Conservation (phyloP, 2,888 invertebrate species). For the Watsonalla binaria region DNA sequence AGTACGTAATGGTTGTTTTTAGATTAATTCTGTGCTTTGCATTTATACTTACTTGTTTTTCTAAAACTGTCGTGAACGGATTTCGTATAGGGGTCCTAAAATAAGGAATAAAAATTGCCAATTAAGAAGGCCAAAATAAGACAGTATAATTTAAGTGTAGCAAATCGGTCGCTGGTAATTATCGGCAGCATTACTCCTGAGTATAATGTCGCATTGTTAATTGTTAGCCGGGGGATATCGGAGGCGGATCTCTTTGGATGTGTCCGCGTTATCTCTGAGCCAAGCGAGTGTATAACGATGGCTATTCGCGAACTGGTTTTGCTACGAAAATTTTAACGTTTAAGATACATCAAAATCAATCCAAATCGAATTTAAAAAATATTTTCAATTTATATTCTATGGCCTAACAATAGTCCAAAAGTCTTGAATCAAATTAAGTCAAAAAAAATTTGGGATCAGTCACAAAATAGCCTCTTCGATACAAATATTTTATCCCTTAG, state of each 20-base stretch:
- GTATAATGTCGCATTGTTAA: conserved; percentile 79
- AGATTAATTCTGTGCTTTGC: too few species aligned
- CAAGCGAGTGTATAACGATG: conserved; percentile 36
- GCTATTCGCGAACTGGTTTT: conserved; percentile 21
- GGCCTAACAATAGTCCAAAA: too few species aligned
- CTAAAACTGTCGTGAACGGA: too few species aligned
- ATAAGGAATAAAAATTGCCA: conserved; percentile 16
- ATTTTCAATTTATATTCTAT: too few species aligned
- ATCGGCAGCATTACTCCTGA: conserved; percentile 63
- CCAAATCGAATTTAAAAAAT: too few species aligned
- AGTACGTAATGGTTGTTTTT: too few species aligned
- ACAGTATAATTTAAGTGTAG: conserved; percentile 53
- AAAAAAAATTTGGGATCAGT: too few species aligned
- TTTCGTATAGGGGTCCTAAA: background rate
- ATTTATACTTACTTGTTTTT: too few species aligned
- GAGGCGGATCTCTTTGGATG: conserved; percentile 71
- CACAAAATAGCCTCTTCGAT: too few species aligned
- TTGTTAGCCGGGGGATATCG: conserved; percentile 67
- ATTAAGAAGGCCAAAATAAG: conserved; percentile 35
- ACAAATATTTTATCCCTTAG: too few species aligned
- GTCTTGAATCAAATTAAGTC: too few species aligned
- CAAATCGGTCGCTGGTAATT: conserved; percentile 67
- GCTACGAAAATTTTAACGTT: background rate
- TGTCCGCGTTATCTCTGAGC: conserved; percentile 63
- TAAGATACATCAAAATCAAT: too few species aligned